phyloP scores from a whole-genome alignment of 2,113 vertebrate species.

The Pomatorhinus ruficollis region DNA sequence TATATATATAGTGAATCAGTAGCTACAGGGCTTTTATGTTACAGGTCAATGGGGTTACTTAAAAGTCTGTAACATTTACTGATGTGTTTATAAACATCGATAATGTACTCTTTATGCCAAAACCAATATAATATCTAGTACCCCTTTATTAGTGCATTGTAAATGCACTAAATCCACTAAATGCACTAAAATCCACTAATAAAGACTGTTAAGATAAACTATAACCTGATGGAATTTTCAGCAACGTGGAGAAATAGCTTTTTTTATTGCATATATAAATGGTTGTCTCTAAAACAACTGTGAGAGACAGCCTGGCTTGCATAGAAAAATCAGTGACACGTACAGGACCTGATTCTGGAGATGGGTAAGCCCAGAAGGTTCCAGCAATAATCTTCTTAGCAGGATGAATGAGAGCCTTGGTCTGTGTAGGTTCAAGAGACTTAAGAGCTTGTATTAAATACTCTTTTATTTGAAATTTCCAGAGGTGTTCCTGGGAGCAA shows the following conservation, averaged over 20 bases:
- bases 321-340: not conserved
- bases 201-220: not conserved
- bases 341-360: not conserved
- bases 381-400: not conserved
- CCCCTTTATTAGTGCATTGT: not conserved
- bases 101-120: not conserved
- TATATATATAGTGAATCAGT: not conserved
- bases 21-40: not conserved
- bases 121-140: constrained; percentile 13
- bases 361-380: not conserved
- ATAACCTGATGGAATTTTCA: not conserved
- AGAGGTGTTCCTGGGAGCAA: not conserved
- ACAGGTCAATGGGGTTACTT: constrained; percentile 10
- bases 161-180: too few species aligned
- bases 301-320: not conserved
- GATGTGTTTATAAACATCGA: not conserved
- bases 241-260: not conserved
- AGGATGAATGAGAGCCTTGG: not conserved
- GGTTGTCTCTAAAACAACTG: not conserved
- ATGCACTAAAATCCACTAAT: too few species aligned
- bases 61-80: not conserved
- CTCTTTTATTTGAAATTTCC: not conserved
- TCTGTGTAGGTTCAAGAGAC: not conserved
- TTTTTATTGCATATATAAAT: constrained; percentile 31
- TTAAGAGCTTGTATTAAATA: not conserved